phyloP scores from a whole-genome alignment of 1,140 invertebrate genomes.

The Thrips palmi region DNA sequence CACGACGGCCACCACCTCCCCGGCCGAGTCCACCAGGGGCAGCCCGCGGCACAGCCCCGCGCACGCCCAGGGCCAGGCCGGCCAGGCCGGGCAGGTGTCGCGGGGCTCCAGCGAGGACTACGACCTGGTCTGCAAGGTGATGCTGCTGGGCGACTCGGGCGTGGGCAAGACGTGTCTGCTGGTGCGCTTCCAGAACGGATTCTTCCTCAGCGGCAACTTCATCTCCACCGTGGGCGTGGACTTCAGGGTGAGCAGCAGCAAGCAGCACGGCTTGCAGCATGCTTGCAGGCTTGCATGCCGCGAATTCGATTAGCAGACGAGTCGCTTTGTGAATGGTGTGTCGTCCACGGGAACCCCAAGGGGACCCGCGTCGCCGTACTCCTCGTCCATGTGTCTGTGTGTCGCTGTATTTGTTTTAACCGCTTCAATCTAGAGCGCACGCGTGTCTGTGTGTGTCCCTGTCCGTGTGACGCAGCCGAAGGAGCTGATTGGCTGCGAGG shows the following conservation, averaged over 20 bases:
- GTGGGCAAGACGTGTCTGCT: slow-evolving; percentile 79
- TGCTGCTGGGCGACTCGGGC: slow-evolving; percentile 75
- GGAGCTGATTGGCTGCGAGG: no score
- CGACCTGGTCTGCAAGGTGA: slow-evolving; percentile 45
- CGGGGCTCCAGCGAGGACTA: slow-evolving; percentile 23
- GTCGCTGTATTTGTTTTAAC: no score
- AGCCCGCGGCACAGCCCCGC: slow-evolving; percentile 24
- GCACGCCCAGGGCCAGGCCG: slow-evolving; percentile 22
- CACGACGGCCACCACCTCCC: slow-evolving; percentile 13
- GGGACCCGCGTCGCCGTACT: no score
- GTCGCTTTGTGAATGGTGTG: not conserved
- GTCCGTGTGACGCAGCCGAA: no score
- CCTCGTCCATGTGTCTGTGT: no score
- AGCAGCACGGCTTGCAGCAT: no score
- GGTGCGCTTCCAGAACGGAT: slow-evolving; percentile 67
- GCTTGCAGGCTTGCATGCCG: no score
- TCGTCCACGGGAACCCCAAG: no score
- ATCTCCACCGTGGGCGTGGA: slow-evolving; percentile 91
- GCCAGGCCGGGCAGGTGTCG: slow-evolving; percentile 17
- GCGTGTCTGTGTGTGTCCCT: no score
- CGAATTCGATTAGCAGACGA: not conserved
- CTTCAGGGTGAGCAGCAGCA: slow-evolving; percentile 68
- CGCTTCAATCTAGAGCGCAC: no score
- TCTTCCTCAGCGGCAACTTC: slow-evolving; percentile 74
- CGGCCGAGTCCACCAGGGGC: slow-evolving; percentile 13